These are phyloP conservation scores for Calyptommatus sinebrachiatus DNA, from an alignment of 2,113 vertebrate species.

Conservation along the genomic window DNA sequence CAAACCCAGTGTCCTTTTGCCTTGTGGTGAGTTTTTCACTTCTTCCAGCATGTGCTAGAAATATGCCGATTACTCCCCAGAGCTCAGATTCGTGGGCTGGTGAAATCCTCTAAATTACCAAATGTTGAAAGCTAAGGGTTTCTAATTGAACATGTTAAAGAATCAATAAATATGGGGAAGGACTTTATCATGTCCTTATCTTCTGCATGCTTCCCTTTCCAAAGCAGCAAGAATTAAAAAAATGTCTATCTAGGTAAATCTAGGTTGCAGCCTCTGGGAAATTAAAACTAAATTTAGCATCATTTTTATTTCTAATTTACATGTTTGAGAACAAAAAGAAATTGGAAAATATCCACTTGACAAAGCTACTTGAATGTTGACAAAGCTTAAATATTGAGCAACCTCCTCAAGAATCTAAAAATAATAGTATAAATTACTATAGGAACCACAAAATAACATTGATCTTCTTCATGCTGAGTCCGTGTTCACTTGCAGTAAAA, in stretches of 20 bases:
- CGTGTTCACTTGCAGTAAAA: conserved; percentile 29
- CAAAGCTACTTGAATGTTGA: conserved; percentile 55
- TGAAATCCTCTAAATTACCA: background rate
- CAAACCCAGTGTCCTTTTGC: too few relatives aligned
- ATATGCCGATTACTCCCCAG: too few relatives aligned
- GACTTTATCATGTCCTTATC: background rate
- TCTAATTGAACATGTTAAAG: background rate
- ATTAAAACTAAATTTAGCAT: conserved; percentile 55
- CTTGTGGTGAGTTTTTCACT: too few relatives aligned
- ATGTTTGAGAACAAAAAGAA: conserved; percentile 30
- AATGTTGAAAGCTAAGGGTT: background rate
- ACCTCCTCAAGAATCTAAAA: conserved; percentile 58
- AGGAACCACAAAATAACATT: conserved; percentile 46
- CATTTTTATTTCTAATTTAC: conserved; percentile 45
- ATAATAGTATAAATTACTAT: conserved; percentile 52
- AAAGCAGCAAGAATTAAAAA: background rate
- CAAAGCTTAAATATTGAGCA: conserved; percentile 57
- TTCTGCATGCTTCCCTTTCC: background rate
- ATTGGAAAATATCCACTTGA: conserved; percentile 40
- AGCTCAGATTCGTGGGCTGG: too few relatives aligned
- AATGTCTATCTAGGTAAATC: too few relatives aligned
- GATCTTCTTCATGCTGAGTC: conserved; percentile 17
- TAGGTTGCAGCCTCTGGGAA: conserved; percentile 60
- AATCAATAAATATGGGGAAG: background rate
- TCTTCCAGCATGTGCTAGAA: too few relatives aligned